A percentile compares a stretch with the other conserved stretches of the same genome.
phyloP scores from a whole-genome alignment of 2,888 invertebrate species.

The Lochmaea crataegi region DNA sequence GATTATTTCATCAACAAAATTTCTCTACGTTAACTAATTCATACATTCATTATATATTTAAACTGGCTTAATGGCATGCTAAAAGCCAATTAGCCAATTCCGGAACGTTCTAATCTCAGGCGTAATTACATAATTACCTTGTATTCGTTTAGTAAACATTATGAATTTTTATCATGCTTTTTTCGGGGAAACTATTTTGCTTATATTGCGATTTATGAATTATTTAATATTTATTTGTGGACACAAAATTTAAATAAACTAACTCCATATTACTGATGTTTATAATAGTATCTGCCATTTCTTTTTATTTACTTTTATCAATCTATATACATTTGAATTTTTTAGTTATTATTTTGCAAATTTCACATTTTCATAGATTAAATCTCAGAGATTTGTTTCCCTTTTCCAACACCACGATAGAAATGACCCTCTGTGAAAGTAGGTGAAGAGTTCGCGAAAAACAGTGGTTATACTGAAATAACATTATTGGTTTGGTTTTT shows the following conservation, averaged over 20 bases:
- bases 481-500: not conserved
- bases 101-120: not conserved
- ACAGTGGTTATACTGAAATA: too few relatives aligned
- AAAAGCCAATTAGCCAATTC: not conserved
- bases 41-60: constrained; percentile 7
- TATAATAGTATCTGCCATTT: too few relatives aligned
- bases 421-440: too few relatives aligned
- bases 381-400: too few relatives aligned
- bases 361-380: too few relatives aligned
- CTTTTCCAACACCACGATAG: too few relatives aligned
- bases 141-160: not conserved
- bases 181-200: not conserved
- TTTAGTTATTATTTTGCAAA: too few relatives aligned
- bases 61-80: constrained; percentile 2
- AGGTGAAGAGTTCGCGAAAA: too few relatives aligned
- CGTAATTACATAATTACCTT: not conserved
- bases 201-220: not conserved
- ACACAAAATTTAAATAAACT: too few relatives aligned
- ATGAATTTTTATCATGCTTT: not conserved
- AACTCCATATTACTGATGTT: too few relatives aligned
- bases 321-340: too few relatives aligned
- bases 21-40: not conserved
- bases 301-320: too few relatives aligned
- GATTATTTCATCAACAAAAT: not conserved
- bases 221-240: not conserved